Evolutionary conservation across 1,140 invertebrate species (phyloP).

Genomic region (Bemisia tabaci): DNA sequence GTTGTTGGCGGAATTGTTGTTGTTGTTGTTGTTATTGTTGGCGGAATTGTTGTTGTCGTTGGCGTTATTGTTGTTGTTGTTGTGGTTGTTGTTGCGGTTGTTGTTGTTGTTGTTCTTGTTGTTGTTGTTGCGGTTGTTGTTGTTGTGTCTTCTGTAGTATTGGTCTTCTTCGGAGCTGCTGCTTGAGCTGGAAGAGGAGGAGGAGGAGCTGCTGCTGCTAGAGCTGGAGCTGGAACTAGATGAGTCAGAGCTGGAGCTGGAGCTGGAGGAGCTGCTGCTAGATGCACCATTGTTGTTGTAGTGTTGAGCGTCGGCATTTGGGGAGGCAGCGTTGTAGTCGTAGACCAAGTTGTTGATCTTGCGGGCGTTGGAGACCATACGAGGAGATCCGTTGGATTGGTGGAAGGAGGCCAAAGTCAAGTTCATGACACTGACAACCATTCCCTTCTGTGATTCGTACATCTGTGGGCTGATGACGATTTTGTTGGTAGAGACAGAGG

Average conservation of each 20-base stretch:
- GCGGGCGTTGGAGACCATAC: slow-evolving; percentile 11
- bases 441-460: slow-evolving; percentile 35
- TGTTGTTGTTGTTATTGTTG: slow-evolving; percentile 5
- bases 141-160: slow-evolving; percentile 1
- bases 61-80: neutral
- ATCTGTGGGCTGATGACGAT: slow-evolving; percentile 38
- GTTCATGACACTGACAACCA: slow-evolving; percentile 42
- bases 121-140: slow-evolving; percentile 4
- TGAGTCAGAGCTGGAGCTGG: neutral
- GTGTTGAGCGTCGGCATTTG: slow-evolving; percentile 9
- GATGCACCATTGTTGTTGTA: slow-evolving; percentile 7
- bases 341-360: slow-evolving; percentile 19
- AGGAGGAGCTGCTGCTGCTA: slow-evolving; percentile 14
- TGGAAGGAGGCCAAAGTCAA: slow-evolving; percentile 34
- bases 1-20: neutral
- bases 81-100: slow-evolving; percentile 2
- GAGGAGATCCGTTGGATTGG: slow-evolving; percentile 11
- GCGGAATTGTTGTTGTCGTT: neutral
- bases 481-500: slow-evolving; percentile 40
- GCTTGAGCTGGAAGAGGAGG: slow-evolving; percentile 16
- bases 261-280: slow-evolving; percentile 15
- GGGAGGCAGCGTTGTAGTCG: slow-evolving; percentile 18
- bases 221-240: slow-evolving; percentile 16
- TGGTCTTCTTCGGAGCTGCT: neutral
- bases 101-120: slow-evolving; percentile 18